These are phyloP conservation scores for Stramonita haemastoma DNA, from an alignment of 2,888 invertebrate species.

Conservation along the genomic window DNA sequence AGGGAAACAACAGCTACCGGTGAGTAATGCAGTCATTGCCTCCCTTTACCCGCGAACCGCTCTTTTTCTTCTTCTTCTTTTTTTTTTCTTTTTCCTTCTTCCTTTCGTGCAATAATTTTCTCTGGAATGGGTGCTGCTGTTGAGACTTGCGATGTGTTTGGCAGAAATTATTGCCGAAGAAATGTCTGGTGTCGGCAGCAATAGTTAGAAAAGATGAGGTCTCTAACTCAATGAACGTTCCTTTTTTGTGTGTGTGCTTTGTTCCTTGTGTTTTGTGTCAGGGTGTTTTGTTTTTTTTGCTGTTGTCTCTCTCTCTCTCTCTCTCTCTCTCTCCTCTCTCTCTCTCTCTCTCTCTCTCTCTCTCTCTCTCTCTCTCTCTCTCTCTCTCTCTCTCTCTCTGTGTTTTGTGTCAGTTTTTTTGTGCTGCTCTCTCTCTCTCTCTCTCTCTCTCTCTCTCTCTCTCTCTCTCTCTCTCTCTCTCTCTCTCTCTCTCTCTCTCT, in stretches of 20 bases:
- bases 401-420: background rate
- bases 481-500: background rate
- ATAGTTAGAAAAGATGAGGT: too few relatives aligned
- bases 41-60: too few relatives aligned
- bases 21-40: too few relatives aligned
- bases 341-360: too few relatives aligned
- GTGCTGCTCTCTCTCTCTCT: constrained; percentile 1
- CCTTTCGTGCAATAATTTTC: too few relatives aligned
- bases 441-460: constrained; percentile 19
- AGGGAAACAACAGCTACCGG: too few relatives aligned
- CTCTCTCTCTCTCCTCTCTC: background rate
- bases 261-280: background rate
- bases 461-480: background rate
- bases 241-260: background rate
- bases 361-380: too few relatives aligned
- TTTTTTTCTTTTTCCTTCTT: background rate
- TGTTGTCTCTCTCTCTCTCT: background rate
- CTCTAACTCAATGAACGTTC: background rate
- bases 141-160: too few relatives aligned
- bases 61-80: background rate
- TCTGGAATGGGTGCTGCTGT: too few relatives aligned
- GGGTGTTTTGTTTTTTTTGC: background rate
- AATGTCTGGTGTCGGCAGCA: too few relatives aligned
- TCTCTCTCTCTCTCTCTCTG: background rate
- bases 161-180: too few relatives aligned